phyloP scores from a whole-genome alignment of 2,113 vertebrate genomes.

The Anolis carolinensis region DNA sequence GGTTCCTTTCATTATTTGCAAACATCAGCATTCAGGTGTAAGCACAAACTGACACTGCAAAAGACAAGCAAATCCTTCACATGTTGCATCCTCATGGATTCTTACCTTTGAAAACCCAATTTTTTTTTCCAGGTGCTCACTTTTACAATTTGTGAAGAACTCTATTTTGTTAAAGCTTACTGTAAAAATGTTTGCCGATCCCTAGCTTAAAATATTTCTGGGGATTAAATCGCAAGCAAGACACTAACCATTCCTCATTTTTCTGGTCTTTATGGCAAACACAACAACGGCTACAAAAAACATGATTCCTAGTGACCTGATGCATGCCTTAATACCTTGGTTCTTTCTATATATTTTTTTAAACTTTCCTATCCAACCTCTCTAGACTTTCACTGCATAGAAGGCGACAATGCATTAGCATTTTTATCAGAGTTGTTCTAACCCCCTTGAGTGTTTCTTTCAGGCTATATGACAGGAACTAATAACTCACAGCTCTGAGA shows the following conservation, averaged over 20 bases:
- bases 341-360: neutral
- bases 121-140: neutral
- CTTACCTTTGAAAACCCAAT: neutral
- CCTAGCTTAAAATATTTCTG: slow-evolving; percentile 5
- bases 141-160: neutral
- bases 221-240: slow-evolving; percentile 11
- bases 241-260: neutral
- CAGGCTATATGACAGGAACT: neutral
- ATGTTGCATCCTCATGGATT: neutral
- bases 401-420: neutral
- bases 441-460: neutral
- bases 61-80: neutral
- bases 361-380: neutral
- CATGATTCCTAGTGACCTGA: neutral
- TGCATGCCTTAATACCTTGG: neutral
- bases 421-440: slow-evolving; percentile 16
- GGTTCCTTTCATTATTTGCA: neutral
- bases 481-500: slow-evolving; percentile 9
- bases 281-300: neutral
- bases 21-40: neutral
- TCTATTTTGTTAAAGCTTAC: neutral
- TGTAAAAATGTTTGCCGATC: neutral
- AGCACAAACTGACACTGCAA: neutral
- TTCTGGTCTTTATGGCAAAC: neutral
- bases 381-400: slow-evolving; percentile 9